phyloP scores from a whole-genome alignment of 2,113 vertebrate species.

The Percina caprodes region DNA sequence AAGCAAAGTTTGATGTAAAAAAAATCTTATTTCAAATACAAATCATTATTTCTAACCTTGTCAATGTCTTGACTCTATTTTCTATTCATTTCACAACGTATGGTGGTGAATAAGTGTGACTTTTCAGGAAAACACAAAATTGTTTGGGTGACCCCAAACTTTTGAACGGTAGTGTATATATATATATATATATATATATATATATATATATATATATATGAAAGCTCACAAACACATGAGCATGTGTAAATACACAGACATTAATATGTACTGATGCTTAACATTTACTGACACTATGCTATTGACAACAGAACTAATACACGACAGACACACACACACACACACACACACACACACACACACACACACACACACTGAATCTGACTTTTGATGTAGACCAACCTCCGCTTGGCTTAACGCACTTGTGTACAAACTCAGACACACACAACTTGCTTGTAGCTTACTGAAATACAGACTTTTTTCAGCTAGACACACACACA shows the following conservation, averaged over 20 bases:
- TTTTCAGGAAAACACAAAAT: no score
- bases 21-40: no score
- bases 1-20: no score
- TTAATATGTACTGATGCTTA: slow-evolving; percentile 17
- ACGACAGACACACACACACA: slow-evolving; percentile 13
- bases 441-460: slow-evolving; percentile 1
- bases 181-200: no score
- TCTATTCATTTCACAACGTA: no score
- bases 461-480: slow-evolving; percentile 16
- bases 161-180: no score
- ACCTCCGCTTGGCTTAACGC: slow-evolving; percentile 10
- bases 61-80: no score
- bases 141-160: no score
- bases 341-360: slow-evolving; percentile 10
- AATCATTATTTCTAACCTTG: no score
- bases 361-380: slow-evolving; percentile 16
- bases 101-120: no score
- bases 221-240: background rate
- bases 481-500: slow-evolving; percentile 36
- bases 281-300: slow-evolving; percentile 15
- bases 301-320: slow-evolving; percentile 3
- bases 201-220: no score
- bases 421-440: slow-evolving; percentile 6
- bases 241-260: background rate
- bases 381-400: slow-evolving; percentile 12